phyloP scores from a whole-genome alignment of 2,797 vertebrate species.

The Lithobates pipiens region DNA sequence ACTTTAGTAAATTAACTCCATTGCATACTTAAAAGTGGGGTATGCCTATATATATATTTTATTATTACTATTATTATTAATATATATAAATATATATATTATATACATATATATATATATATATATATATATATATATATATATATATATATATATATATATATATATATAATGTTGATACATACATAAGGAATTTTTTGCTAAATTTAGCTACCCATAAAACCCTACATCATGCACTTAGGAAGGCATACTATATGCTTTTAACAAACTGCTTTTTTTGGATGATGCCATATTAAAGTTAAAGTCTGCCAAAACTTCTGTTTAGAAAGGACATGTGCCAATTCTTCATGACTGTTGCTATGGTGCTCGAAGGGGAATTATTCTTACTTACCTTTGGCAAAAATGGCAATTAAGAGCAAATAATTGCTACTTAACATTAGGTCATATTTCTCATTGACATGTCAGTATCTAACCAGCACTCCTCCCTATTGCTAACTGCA shows the following conservation, averaged over 20 bases:
- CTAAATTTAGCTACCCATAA: neutral
- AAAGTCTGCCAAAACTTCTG: neutral
- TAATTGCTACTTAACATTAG: neutral
- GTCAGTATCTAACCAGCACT: neutral
- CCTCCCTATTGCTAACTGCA: neutral
- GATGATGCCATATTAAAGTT: neutral
- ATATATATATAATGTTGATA: neutral
- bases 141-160: too few relatives aligned
- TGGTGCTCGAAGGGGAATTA: neutral
- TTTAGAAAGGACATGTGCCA: neutral
- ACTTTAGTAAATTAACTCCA: too few relatives aligned
- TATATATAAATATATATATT: too few relatives aligned
- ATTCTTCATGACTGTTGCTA: neutral
- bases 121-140: too few relatives aligned
- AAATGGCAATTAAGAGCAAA: neutral
- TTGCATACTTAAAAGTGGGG: too few relatives aligned
- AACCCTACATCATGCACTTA: neutral
- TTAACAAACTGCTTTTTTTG: neutral
- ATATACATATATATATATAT: too few relatives aligned
- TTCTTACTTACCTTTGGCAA: neutral
- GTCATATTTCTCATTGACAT: neutral
- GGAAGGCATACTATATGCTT: neutral
- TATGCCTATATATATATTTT: too few relatives aligned
- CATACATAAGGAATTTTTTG: neutral
- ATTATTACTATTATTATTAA: too few relatives aligned